A percentile compares a stretch with the other conserved stretches of the same genome.
These are phyloP conservation scores for Mustela lutreola DNA, from an alignment of 2,113 vertebrate species.

Conservation along the genomic window DNA sequence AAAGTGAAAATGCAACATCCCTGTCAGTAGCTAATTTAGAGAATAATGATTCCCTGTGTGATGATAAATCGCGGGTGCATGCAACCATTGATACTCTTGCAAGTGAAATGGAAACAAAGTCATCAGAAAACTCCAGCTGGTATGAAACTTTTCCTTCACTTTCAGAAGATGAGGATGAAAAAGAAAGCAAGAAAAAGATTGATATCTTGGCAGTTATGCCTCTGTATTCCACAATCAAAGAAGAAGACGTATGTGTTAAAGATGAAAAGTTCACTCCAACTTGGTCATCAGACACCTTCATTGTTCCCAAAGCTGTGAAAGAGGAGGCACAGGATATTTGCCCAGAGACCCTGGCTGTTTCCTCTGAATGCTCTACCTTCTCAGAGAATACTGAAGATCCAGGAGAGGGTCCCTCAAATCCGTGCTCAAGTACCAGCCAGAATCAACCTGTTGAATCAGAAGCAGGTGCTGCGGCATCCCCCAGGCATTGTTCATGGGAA, in stretches of 20 bases:
- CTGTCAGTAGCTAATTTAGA: slow-evolving; percentile 35
- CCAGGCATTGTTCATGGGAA: not conserved
- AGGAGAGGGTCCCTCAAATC: slow-evolving; percentile 78
- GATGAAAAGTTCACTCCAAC: slow-evolving; percentile 71
- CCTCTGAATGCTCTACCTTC: not conserved
- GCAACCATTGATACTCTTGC: not conserved
- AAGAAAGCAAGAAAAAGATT: slow-evolving; percentile 72
- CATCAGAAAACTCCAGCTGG: slow-evolving; percentile 21
- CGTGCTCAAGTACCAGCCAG: slow-evolving; percentile 14
- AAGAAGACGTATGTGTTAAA: slow-evolving; percentile 59
- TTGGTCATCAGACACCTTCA: not conserved
- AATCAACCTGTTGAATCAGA: slow-evolving; percentile 61
- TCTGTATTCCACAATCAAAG: slow-evolving; percentile 64
- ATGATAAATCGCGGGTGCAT: slow-evolving; percentile 51
- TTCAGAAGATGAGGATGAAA: slow-evolving; percentile 71
- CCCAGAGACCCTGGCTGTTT: not conserved
- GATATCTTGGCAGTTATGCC: not conserved
- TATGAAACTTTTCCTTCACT: not conserved
- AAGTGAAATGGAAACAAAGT: slow-evolving; percentile 64
- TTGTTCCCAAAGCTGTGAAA: slow-evolving; percentile 60
- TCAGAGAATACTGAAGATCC: slow-evolving; percentile 75
- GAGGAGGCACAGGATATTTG: not conserved
- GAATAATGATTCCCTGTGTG: slow-evolving; percentile 37
- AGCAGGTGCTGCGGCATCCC: not conserved
- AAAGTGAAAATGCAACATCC: not conserved